Evolutionary conservation across 2,797 vertebrate genomes (phyloP).

Genomic region (Epinephelus malabaricus): DNA sequence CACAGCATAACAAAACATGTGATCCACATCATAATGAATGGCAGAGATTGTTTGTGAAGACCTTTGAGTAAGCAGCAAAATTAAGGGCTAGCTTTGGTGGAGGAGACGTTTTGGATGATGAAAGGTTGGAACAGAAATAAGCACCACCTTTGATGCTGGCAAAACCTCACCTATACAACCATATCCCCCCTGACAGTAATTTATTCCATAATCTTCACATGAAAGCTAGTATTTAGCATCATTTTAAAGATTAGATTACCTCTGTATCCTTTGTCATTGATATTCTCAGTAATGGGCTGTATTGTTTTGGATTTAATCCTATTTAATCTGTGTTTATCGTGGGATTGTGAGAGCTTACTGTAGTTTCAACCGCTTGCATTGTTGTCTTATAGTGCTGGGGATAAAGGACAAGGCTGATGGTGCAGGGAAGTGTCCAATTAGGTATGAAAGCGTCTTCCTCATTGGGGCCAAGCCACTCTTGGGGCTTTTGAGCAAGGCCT

Average conservation of each 20-base stretch:
- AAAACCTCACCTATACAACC: constrained; percentile 7
- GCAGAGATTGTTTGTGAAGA: background rate
- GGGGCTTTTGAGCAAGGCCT: constrained; percentile 68
- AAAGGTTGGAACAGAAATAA: constrained; percentile 1
- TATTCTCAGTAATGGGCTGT: constrained; percentile 38
- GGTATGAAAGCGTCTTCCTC: constrained; percentile 54
- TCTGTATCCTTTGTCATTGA: constrained; percentile 26
- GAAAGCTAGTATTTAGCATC: constrained; percentile 40
- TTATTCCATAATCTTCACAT: constrained; percentile 32
- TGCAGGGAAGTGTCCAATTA: constrained; percentile 71
- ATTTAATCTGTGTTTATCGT: constrained; percentile 61
- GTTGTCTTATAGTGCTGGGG: constrained; percentile 38
- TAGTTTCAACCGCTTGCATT: constrained; percentile 36
- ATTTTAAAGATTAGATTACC: constrained; percentile 43
- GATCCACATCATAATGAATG: background rate
- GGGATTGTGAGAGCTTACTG: constrained; percentile 43
- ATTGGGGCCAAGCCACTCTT: constrained; percentile 56
- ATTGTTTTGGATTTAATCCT: constrained; percentile 69
- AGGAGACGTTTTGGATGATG: constrained; percentile 15
- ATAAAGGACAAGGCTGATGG: constrained; percentile 54
- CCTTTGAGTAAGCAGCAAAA: constrained; percentile 1
- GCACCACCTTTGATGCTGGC: background rate
- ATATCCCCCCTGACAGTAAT: constrained; percentile 11
- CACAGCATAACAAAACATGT: background rate
- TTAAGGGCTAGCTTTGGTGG: background rate